A percentile compares a stretch with the other conserved stretches of the same genome.
Conservation (phyloP, 2,797 vertebrate genomes). For the Passerculus sandwichensis region DNA sequence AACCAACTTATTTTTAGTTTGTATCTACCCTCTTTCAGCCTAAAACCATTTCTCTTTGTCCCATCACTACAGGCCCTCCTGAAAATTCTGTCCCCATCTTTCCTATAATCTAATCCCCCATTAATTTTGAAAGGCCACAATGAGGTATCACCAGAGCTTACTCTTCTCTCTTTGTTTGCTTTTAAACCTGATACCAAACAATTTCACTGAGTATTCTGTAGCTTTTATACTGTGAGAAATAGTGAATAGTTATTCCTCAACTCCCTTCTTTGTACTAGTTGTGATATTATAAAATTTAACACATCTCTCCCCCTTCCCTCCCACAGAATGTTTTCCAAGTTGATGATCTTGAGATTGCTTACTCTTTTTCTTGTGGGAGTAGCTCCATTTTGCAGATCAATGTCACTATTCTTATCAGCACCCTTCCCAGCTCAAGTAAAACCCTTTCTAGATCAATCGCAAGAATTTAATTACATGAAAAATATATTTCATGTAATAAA, state of each 20-base stretch:
- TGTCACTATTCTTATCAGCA: background rate
- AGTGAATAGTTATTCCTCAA: background rate
- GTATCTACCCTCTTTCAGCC: background rate
- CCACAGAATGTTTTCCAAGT: background rate
- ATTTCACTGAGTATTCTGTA: background rate
- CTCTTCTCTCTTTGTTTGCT: background rate
- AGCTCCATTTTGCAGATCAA: background rate
- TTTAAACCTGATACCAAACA: background rate
- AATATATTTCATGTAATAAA: background rate
- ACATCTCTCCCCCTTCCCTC: background rate
- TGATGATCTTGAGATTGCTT: background rate
- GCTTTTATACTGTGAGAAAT: background rate
- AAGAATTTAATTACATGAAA: background rate
- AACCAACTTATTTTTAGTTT: background rate
- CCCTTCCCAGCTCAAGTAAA: background rate
- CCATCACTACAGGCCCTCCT: background rate
- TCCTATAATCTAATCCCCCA: background rate
- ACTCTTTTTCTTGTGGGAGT: background rate
- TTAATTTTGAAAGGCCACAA: background rate
- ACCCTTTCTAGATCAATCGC: background rate
- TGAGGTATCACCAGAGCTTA: background rate
- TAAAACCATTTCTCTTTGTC: background rate
- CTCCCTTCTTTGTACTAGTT: background rate
- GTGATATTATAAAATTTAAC: background rate
- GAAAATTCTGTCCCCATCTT: background rate